These are phyloP conservation scores for Therioaphis trifolii DNA, from an alignment of 2,888 invertebrate genomes.

Conservation along the genomic window DNA sequence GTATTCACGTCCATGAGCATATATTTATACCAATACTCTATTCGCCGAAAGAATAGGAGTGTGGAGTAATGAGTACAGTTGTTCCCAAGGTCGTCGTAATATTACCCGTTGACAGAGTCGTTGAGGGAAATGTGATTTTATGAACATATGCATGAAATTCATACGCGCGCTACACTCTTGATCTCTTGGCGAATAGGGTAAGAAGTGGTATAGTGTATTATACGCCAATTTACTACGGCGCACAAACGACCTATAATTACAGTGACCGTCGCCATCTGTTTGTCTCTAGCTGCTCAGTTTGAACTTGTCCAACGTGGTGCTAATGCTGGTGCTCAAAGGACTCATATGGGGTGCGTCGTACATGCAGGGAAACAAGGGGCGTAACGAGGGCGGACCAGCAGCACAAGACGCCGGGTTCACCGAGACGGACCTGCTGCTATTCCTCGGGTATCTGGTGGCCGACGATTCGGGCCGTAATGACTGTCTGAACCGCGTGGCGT, in stretches of 20 bases:
- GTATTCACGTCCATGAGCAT: too few species aligned
- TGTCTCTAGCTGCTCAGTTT: conserved; percentile 49
- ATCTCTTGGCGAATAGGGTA: too few species aligned
- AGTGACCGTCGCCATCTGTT: conserved; percentile 4
- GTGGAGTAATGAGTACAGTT: too few species aligned
- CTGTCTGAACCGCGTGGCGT: conserved; percentile 54
- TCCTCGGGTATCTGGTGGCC: conserved; percentile 49
- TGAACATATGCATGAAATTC: too few species aligned
- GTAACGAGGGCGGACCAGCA: neutral
- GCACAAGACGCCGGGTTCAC: neutral
- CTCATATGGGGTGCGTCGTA: conserved; percentile 56
- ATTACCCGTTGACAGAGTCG: too few species aligned
- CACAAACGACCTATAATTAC: neutral
- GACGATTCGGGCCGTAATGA: conserved; percentile 52
- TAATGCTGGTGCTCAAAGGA: conserved; percentile 58
- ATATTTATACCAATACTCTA: too few species aligned
- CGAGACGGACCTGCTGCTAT: conserved; percentile 46
- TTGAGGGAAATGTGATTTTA: too few species aligned
- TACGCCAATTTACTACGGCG: too few species aligned
- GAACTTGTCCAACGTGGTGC: conserved; percentile 51
- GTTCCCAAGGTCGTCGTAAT: too few species aligned
- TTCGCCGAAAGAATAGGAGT: too few species aligned
- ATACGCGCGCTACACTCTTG: too few species aligned
- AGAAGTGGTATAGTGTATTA: too few species aligned
- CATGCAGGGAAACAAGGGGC: conserved; percentile 13